Base-by-base conservation (phyloP, 2,797 vertebrate species). In the Arctocebus calabarensis region DNA sequence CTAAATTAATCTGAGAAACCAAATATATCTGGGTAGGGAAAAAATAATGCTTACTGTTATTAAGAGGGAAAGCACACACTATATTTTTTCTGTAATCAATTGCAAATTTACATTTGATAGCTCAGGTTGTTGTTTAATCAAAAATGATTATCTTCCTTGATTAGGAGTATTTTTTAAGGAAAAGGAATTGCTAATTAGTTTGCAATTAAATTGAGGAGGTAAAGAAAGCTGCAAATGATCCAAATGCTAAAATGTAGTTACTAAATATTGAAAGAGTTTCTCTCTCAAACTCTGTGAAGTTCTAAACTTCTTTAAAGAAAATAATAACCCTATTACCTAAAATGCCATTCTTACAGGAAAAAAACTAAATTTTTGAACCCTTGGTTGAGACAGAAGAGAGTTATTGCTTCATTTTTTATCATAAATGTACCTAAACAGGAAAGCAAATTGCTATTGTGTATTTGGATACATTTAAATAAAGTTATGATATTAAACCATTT, bases 61-160 rank as follows among this genome's bases (percentile, higher is more conserved):
- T 97, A 97, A 96, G 81, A 97, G 88, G 91, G 64, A 97, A 95
- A 92, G 81, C 88, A 96, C 93, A 94, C 59, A 55, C 70, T 84
- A 45, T 82, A 81, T 93, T 96, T 97, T 96, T 96, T 90, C 94
- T 95, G 94, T 97, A 97, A 98, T 98, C 97, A 98, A 97, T 96
- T 95, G 89, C 94, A 96, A 97, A 98, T 98, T 97, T 97, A 96
- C 97, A 97, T 96, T 96, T 97, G 96, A 96, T 97, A 97, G 93
- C 88, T 90, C 96, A 95, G 64, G 77, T 66, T 97, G 96, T 97
- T 97, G 91, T 97, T 98, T 97, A 97, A 97, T 96, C 97, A 97
- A 94, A 95, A 97, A 96, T 97, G 93, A 97, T 98, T 95, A 96
- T 97, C 96, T 96, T 95, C 85, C 92, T 95, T 96, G 96, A 97